Conservation (phyloP, 2,113 vertebrate species). For the Daboia siamensis region DNA sequence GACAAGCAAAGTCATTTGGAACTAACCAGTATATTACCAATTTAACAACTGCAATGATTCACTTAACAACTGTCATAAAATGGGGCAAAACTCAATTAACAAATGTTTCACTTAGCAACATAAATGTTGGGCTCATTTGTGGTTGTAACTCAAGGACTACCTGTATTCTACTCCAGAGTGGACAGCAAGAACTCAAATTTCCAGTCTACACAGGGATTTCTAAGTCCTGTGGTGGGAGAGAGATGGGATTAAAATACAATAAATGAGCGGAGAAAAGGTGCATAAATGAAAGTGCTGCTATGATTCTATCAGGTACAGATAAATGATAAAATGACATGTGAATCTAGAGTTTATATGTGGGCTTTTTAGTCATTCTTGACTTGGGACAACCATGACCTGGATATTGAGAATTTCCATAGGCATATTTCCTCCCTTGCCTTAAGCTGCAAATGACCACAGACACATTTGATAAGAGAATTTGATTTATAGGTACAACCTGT, state of each 20-base stretch:
- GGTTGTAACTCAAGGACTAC: neutral
- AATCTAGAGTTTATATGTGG: neutral
- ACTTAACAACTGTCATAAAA: neutral
- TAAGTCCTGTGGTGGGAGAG: neutral
- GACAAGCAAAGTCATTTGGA: neutral
- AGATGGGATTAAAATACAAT: neutral
- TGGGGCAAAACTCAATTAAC: neutral
- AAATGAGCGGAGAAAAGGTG: neutral
- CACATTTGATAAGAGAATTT: constrained; percentile 7
- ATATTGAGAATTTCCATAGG: too few relatives aligned
- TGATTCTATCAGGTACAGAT: neutral
- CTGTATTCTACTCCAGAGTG: neutral
- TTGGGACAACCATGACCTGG: neutral
- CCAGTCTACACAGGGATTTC: neutral
- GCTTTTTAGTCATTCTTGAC: neutral
- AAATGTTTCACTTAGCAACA: neutral
- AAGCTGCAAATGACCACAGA: neutral
- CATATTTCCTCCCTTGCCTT: neutral
- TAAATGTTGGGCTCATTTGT: neutral
- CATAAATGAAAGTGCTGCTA: neutral
- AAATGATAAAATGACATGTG: neutral
- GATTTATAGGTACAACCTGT: constrained; percentile 13
- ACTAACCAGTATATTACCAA: neutral
- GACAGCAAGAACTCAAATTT: neutral
- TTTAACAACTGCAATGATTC: neutral